A percentile compares a stretch with the other conserved stretches of the same genome.
Evolutionary conservation across 2,113 vertebrate genomes (phyloP).

Genomic region (Oncorhynchus masou): DNA sequence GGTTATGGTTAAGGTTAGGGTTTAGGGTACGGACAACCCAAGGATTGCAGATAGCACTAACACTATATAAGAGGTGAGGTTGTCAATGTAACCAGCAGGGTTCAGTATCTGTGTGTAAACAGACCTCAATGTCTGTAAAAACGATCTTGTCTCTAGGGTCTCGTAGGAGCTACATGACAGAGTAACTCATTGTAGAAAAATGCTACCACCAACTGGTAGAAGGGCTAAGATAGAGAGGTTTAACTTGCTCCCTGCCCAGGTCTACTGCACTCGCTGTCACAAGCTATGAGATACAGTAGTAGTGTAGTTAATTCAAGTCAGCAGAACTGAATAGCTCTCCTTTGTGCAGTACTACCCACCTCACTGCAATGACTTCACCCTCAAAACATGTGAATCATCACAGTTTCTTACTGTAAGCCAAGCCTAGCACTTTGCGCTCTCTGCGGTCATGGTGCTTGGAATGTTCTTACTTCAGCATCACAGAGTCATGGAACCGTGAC

Average conservation of each 20-base stretch:
- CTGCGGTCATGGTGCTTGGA: slow-evolving; percentile 48
- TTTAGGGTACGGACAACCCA: no score
- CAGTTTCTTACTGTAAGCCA: slow-evolving; percentile 26
- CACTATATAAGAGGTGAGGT: not conserved
- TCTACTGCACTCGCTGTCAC: no score
- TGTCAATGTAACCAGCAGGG: slow-evolving; percentile 60
- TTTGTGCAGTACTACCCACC: slow-evolving; percentile 17
- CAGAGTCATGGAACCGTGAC: slow-evolving; percentile 52
- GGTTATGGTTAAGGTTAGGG: no score
- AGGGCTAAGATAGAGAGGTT: no score
- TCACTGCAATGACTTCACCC: slow-evolving; percentile 48
- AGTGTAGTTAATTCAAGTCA: slow-evolving; percentile 10
- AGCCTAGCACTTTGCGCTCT: slow-evolving; percentile 5
- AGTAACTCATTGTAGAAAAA: no score
- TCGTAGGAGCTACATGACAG: no score
- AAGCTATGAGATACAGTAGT: not conserved
- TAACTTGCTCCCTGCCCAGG: no score
- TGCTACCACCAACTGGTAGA: no score
- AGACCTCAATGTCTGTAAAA: not conserved
- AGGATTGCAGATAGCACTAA: no score
- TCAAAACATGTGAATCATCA: slow-evolving; percentile 39
- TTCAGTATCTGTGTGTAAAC: slow-evolving; percentile 49
- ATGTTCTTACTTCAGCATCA: slow-evolving; percentile 48
- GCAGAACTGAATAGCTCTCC: slow-evolving; percentile 26
- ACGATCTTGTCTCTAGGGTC: not conserved